These are phyloP conservation scores for Lepilemur septentrionalis DNA, from an alignment of 2,797 vertebrate species.

Conservation along the genomic window DNA sequence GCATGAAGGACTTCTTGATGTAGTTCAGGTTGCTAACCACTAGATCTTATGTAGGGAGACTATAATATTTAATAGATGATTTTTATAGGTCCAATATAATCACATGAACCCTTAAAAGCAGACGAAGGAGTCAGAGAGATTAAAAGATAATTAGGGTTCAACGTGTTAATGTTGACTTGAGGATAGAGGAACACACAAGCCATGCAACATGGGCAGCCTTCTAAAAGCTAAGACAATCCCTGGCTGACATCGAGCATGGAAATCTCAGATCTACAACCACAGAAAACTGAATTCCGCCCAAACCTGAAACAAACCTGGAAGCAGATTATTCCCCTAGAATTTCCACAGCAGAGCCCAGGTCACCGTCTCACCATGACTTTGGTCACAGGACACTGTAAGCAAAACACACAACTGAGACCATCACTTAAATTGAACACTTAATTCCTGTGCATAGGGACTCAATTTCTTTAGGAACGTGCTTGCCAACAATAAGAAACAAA, in stretches of 20 bases:
- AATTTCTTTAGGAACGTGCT: background rate
- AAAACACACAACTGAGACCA: background rate
- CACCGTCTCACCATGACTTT: background rate
- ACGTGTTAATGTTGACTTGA: background rate
- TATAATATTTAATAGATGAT: background rate
- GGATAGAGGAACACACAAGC: background rate
- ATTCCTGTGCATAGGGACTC: background rate
- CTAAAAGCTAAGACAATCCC: background rate
- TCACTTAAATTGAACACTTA: background rate
- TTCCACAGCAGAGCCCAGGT: background rate
- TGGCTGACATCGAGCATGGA: background rate
- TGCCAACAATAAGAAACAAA: background rate
- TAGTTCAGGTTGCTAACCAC: background rate
- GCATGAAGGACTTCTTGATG: background rate
- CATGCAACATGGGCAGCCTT: background rate
- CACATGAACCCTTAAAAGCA: background rate
- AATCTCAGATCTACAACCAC: background rate
- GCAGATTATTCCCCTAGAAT: rapidly evolving
- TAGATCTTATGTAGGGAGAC: background rate
- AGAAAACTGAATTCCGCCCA: background rate
- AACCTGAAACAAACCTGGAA: background rate
- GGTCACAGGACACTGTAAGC: background rate
- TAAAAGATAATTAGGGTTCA: background rate
- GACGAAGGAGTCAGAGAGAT: background rate
- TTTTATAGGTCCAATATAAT: background rate